Conservation (phyloP, 2,888 invertebrate species). For the Anoncus sp. region DNA sequence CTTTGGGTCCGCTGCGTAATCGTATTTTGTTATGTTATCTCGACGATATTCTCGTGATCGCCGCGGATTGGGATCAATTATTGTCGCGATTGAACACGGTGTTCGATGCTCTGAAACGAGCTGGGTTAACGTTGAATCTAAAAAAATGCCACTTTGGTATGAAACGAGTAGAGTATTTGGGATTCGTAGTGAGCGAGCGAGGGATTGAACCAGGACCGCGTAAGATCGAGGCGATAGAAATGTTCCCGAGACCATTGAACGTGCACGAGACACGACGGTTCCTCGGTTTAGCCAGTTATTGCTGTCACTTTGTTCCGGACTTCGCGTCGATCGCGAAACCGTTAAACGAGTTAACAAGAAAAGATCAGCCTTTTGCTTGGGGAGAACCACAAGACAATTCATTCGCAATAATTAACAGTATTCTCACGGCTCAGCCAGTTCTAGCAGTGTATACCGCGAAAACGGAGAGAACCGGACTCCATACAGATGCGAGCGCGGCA, state of each 20-base stretch:
- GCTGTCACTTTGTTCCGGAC: conserved; percentile 57
- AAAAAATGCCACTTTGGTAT: conserved; percentile 38
- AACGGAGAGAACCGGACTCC: conserved; percentile 50
- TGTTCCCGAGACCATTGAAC: conserved; percentile 50
- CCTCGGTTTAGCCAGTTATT: conserved; percentile 60
- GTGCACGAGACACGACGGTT: conserved; percentile 60
- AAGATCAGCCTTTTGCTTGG: background rate
- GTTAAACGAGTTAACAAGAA: conserved; percentile 39
- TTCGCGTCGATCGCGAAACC: conserved; percentile 59
- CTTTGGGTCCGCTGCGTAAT: conserved; percentile 61
- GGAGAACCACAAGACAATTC: conserved; percentile 4
- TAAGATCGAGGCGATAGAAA: conserved; percentile 31
- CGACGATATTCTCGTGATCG: conserved; percentile 71
- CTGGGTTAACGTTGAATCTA: conserved; percentile 41
- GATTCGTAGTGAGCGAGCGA: conserved; percentile 17
- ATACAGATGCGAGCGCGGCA: conserved; percentile 59
- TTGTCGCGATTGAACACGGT: conserved; percentile 64
- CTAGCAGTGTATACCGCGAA: conserved; percentile 32
- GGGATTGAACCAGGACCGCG: conserved; percentile 37
- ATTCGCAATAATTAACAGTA: conserved; percentile 26
- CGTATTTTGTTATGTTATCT: conserved; percentile 69
- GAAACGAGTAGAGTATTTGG: conserved; percentile 36
- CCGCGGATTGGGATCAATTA: conserved; percentile 67
- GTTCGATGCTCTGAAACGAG: conserved; percentile 61
- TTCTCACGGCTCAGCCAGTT: conserved; percentile 9